These are phyloP conservation scores for Philopedon plagiatum DNA, from an alignment of 2,888 invertebrate genomes.

Conservation along the genomic window DNA sequence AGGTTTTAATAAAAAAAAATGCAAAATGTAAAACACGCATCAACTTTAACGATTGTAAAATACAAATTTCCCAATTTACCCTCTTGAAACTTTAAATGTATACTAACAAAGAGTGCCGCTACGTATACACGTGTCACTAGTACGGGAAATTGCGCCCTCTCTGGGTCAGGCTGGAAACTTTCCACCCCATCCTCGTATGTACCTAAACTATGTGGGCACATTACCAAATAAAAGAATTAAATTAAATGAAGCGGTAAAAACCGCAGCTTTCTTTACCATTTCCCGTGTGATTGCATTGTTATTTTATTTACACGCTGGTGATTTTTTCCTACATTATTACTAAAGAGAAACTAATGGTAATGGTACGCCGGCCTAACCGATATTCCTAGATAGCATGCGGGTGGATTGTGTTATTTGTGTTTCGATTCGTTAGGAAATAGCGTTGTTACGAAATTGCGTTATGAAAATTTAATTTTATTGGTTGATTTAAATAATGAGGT, in stretches of 20 bases:
- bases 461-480: not conserved
- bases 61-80: no score
- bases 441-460: not conserved
- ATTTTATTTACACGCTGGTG: constrained; percentile 16
- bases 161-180: no score
- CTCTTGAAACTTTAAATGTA: no score
- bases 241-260: constrained; percentile 12
- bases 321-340: constrained; percentile 18
- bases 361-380: constrained; percentile 10
- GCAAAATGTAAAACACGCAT: no score
- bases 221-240: constrained; percentile 9
- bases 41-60: no score
- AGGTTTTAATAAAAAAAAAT: no score
- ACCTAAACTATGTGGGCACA: not conserved
- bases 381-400: constrained; percentile 20
- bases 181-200: no score
- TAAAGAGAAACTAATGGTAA: constrained; percentile 27
- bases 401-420: constrained; percentile 9
- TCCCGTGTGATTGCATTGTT: constrained; percentile 24
- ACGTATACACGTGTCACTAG: no score
- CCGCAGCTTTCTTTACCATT: constrained; percentile 21
- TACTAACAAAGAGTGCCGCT: no score
- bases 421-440: constrained; percentile 10
- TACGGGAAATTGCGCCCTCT: no score
- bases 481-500: not conserved